Percentiles rank a stretch among this genome's conserved stretches.
phyloP scores from a whole-genome alignment of 2,888 invertebrate species.

The Drosophila engyochracea region DNA sequence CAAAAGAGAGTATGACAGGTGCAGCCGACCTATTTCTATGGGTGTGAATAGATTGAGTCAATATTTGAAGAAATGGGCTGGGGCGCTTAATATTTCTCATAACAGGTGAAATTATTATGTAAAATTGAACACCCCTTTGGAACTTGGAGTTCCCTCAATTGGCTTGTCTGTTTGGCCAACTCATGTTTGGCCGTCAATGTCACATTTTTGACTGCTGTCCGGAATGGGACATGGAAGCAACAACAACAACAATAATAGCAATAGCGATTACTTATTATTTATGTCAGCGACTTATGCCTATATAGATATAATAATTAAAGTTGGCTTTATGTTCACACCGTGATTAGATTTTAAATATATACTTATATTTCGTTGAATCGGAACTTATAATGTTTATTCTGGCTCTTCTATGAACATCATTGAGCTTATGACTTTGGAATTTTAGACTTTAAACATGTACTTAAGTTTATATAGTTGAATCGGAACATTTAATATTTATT shows the following conservation, averaged over 20 bases:
- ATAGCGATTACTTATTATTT: constrained; percentile 63
- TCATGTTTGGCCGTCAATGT: constrained; percentile 47
- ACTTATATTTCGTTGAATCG: constrained; percentile 33
- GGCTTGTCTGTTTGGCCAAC: constrained; percentile 35
- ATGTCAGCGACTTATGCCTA: constrained; percentile 64
- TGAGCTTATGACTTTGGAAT: constrained; percentile 40
- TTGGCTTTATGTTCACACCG: constrained; percentile 71
- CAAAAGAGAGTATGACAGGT: constrained; percentile 69
- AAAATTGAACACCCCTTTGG: constrained; percentile 27
- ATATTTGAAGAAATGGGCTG: constrained; percentile 63
- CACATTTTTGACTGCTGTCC: constrained; percentile 41
- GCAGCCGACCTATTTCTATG: constrained; percentile 63
- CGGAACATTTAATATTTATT: constrained; percentile 38
- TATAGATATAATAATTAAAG: constrained; percentile 68
- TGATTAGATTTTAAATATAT: constrained; percentile 62
- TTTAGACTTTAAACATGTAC: constrained; percentile 13
- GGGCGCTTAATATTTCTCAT: constrained; percentile 31
- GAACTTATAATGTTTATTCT: constrained; percentile 42
- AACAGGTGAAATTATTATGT: constrained; percentile 40
- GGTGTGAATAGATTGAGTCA: constrained; percentile 63
- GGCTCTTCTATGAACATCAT: constrained; percentile 41
- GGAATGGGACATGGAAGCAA: constrained; percentile 32
- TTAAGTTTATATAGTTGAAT: constrained; percentile 31
- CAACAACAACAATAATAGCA: constrained; percentile 25
- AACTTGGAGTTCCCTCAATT: constrained; percentile 39